phyloP scores from a whole-genome alignment of 2,797 vertebrate species.

The Neoniphon sammara region DNA sequence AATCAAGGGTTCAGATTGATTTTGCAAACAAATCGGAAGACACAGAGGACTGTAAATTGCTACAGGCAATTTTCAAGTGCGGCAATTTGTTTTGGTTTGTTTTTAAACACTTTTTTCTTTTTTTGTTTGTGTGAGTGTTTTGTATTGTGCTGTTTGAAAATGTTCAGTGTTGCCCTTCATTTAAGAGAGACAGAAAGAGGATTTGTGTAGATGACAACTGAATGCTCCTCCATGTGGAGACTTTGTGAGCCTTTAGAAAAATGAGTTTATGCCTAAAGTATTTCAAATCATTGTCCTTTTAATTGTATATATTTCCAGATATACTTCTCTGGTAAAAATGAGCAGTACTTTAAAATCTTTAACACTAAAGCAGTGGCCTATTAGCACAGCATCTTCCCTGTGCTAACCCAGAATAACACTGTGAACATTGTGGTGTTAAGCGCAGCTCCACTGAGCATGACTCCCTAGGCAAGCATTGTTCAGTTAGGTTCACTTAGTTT shows the following conservation, averaged over 20 bases:
- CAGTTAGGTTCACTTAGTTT: not conserved
- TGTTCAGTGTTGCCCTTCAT: slow-evolving; percentile 59
- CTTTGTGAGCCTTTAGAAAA: slow-evolving; percentile 56
- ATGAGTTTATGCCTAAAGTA: slow-evolving; percentile 22
- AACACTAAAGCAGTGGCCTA: slow-evolving; percentile 13
- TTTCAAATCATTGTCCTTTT: slow-evolving; percentile 10
- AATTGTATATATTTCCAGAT: slow-evolving; percentile 5
- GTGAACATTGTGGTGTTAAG: too few species aligned
- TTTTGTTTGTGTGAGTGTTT: slow-evolving; percentile 36
- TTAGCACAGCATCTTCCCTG: slow-evolving; percentile 32
- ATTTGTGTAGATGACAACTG: slow-evolving; percentile 39
- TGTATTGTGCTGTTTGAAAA: slow-evolving; percentile 40
- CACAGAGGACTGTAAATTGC: slow-evolving; percentile 55
- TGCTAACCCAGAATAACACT: slow-evolving; percentile 17
- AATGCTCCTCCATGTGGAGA: slow-evolving; percentile 48
- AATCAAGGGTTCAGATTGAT: slow-evolving; percentile 55
- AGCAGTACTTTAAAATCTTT: slow-evolving; percentile 9
- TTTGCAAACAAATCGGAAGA: slow-evolving; percentile 61
- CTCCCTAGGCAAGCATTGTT: not conserved
- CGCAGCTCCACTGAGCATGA: not conserved
- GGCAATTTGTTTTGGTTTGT: slow-evolving; percentile 62
- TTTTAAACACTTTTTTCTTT: slow-evolving; percentile 55
- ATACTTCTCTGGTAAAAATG: slow-evolving; percentile 13
- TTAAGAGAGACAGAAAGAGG: slow-evolving; percentile 35
- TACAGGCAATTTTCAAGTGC: slow-evolving; percentile 45